Evolutionary conservation across 2,113 vertebrate genomes (phyloP).

Genomic region (Dipodomys ordii): DNA sequence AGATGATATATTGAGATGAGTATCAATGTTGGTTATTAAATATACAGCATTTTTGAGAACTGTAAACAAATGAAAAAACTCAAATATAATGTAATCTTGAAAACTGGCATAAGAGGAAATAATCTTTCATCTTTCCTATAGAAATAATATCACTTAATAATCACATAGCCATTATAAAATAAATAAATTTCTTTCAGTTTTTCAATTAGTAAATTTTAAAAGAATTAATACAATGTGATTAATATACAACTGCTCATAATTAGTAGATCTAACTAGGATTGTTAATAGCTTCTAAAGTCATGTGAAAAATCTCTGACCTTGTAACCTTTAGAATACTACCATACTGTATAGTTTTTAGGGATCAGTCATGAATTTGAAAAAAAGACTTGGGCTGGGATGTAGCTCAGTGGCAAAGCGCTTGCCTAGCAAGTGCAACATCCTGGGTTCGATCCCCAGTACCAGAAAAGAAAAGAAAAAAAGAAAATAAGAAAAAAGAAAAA

Average conservation of each 20-base stretch:
- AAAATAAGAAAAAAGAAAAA: not conserved
- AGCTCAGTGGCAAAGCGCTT: too few species aligned
- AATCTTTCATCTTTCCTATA: not conserved
- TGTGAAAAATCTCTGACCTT: conserved; percentile 15
- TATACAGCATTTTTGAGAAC: not conserved
- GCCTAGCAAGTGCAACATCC: too few species aligned
- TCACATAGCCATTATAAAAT: not conserved
- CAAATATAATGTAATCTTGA: not conserved
- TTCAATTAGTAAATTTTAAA: conserved; percentile 20
- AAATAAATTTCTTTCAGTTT: conserved; percentile 23
- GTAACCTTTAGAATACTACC: not conserved
- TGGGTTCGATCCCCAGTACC: too few species aligned
- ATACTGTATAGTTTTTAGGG: not conserved
- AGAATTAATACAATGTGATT: not conserved
- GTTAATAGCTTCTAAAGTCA: not conserved
- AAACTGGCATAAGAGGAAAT: not conserved
- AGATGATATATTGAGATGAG: not conserved
- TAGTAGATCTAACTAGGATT: not conserved
- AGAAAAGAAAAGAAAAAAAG: too few species aligned
- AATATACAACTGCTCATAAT: not conserved
- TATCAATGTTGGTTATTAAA: not conserved
- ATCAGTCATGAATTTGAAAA: not conserved
- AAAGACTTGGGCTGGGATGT: not conserved
- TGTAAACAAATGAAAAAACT: not conserved
- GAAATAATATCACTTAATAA: not conserved